phyloP scores from a whole-genome alignment of 2,888 invertebrate species.

The Oegoconia quadripuncta region DNA sequence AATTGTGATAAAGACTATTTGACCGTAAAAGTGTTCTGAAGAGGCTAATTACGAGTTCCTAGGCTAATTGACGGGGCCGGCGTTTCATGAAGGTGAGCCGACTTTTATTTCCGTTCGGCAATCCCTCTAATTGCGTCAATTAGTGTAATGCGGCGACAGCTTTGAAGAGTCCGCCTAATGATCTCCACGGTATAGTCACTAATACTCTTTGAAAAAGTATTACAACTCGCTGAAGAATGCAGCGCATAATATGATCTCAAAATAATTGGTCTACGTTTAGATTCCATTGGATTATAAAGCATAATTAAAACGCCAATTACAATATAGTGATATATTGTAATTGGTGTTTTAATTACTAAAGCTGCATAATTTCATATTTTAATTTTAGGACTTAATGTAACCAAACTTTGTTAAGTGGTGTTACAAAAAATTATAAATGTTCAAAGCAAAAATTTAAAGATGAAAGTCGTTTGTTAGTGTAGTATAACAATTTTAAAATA shows the following conservation, averaged over 20 bases:
- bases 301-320: too few relatives aligned
- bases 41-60: conserved; percentile 71
- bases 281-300: too few relatives aligned
- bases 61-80: conserved; percentile 75
- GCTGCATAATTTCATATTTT: too few relatives aligned
- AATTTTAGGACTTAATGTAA: too few relatives aligned
- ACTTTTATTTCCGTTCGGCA: conserved; percentile 79
- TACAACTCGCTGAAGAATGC: conserved; percentile 21
- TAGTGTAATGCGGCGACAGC: conserved; percentile 78
- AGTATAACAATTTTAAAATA: too few relatives aligned
- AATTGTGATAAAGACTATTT: conserved; percentile 45
- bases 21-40: conserved; percentile 54
- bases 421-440: too few relatives aligned
- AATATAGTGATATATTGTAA: too few relatives aligned
- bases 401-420: too few relatives aligned
- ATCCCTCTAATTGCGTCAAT: conserved; percentile 79
- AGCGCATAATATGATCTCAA: conserved; percentile 22
- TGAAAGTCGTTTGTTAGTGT: too few relatives aligned
- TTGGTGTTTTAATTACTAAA: too few relatives aligned
- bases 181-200: conserved; percentile 49
- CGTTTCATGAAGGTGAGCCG: conserved; percentile 78
- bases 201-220: conserved; percentile 52
- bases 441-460: too few relatives aligned
- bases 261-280: conserved; percentile 23
- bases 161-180: conserved; percentile 73